Evolutionary conservation across 2,888 invertebrate genomes (phyloP), one percentile per base, ranked within the genome.

Genomic region (Sclerodermus sp.): DNA sequence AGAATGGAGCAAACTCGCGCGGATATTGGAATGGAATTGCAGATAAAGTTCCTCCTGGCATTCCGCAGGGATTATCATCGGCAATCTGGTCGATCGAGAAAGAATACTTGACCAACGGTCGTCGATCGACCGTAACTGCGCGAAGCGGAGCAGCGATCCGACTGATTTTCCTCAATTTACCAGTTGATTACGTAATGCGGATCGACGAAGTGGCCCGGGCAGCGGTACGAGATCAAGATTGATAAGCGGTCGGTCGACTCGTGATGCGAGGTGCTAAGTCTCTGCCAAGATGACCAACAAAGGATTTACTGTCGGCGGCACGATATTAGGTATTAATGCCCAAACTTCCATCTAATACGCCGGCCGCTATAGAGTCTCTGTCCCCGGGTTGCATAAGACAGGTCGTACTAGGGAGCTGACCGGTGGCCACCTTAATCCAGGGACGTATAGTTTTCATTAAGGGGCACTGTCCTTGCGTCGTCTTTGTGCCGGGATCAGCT

Each of bases 291-390:
- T 67, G 72, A 65, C 73, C 71, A 72, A 73, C 74, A 72, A 74
- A 74, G 74, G 76, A 74, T 74, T 73, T 72, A 68, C 62, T 57
- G 65, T 53, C 65, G 67, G 56, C 58, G 59, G 60, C 66, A 64
- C 64, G 71, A 76, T 77, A 77, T 77, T 77, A 77, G 74, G 70
- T 77, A 77, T 77, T 76, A 77, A 77, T 77, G 72, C 73, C 63
- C 65, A 75, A 76, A 64, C 65, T 64, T 64, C 68, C 69, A 68
- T 67, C 71, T 69, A 71, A 71, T 70, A 66, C 67, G 65, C 34
- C 57, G 58, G 50, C 47, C 63, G 55, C 58, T 61, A 67, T 67
- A 66, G 64, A 57, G 63, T 47, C 50, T 41, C 45, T 65, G 53
- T 53, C 45, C 56, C 55, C 52, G 45, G 60, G 60, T 66, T 67